Evolutionary conservation across 1,140 invertebrate genomes (phyloP).

Genomic region (Lucilia cuprina): DNA sequence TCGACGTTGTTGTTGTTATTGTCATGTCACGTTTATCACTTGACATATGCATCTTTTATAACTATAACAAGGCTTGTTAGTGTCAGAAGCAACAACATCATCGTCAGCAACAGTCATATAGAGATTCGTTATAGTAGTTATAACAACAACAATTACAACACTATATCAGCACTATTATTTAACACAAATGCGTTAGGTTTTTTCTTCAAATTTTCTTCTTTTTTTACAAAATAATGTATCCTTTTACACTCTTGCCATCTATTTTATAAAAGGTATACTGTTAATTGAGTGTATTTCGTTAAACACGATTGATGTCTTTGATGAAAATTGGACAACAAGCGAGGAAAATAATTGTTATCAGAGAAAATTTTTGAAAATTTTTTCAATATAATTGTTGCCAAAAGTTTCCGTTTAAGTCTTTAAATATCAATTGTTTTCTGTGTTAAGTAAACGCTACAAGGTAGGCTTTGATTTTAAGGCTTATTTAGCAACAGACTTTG

Average conservation of each 20-base stretch:
- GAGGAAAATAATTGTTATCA: neutral
- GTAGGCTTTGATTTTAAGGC: slow-evolving; percentile 19
- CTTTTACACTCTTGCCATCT: no score
- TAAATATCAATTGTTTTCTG: neutral
- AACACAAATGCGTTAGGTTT: neutral
- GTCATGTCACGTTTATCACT: slow-evolving; percentile 34
- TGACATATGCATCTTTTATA: slow-evolving; percentile 31
- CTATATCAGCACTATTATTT: no score
- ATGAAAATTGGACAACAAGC: neutral
- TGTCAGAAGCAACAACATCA: slow-evolving; percentile 11
- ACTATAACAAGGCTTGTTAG: slow-evolving; percentile 31
- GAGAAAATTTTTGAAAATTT: neutral
- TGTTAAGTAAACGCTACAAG: neutral
- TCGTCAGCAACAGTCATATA: neutral
- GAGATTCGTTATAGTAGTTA: no score
- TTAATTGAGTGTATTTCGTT: slow-evolving; percentile 22
- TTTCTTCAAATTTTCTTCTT: no score
- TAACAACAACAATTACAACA: neutral
- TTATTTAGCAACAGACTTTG: neutral
- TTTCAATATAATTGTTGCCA: neutral
- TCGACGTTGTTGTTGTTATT: slow-evolving; percentile 10
- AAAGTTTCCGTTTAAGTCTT: neutral
- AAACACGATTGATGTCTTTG: slow-evolving; percentile 21
- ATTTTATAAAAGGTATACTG: neutral
- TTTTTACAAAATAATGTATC: no score